These are phyloP conservation scores for Bombus turneri DNA, from an alignment of 1,140 invertebrate species.

Conservation along the genomic window DNA sequence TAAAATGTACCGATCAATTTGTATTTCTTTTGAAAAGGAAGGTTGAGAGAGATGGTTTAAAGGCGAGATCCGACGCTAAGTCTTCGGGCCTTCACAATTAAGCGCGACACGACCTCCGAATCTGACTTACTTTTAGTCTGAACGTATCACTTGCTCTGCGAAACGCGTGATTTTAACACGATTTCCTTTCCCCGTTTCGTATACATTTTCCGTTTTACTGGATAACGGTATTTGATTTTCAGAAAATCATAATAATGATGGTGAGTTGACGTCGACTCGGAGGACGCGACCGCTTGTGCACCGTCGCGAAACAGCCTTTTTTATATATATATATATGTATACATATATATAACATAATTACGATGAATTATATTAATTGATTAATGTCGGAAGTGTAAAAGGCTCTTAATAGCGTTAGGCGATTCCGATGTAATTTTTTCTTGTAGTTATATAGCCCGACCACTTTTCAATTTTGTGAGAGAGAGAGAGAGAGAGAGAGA, in stretches of 20 bases:
- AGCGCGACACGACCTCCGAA: conserved; percentile 63
- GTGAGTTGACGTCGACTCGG: conserved; percentile 38
- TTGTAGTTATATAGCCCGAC: conserved; percentile 49
- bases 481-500: neutral
- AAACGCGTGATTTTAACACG: neutral
- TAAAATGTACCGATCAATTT: neutral
- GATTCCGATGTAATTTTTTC: conserved; percentile 66
- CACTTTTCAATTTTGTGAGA: conserved; percentile 35
- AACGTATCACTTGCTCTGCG: neutral
- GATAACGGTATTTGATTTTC: neutral
- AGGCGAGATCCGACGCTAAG: conserved; percentile 54
- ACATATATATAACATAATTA: conserved; percentile 50
- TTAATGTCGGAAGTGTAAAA: conserved; percentile 49
- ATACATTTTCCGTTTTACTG: neutral
- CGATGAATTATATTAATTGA: conserved; percentile 54
- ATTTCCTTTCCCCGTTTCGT: neutral
- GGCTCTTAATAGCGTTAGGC: conserved; percentile 48
- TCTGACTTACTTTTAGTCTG: neutral
- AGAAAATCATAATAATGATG: neutral
- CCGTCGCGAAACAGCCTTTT: conserved; percentile 62
- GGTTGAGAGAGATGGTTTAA: too few relatives aligned
- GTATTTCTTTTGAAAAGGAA: neutral
- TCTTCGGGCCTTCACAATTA: conserved; percentile 52
- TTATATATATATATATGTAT: conserved; percentile 60
- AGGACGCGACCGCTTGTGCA: conserved; percentile 58